Evolutionary conservation across 2,113 vertebrate species (phyloP).

Genomic region (Rhabdornis inornatus): DNA sequence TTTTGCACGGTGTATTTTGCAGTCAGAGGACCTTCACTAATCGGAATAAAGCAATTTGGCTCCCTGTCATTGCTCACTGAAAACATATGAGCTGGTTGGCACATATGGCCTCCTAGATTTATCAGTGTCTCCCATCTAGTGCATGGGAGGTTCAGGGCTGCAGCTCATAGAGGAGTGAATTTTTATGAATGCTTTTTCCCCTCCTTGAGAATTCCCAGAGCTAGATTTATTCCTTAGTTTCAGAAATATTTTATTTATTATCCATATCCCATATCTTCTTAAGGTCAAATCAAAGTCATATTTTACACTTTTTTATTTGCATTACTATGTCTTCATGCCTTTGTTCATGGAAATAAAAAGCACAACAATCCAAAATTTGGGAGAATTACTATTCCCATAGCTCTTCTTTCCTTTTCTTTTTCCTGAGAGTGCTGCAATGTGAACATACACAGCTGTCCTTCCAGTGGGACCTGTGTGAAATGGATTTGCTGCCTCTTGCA

Average conservation of each 20-base stretch:
- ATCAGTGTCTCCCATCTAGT: constrained; percentile 80
- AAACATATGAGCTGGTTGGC: constrained; percentile 80
- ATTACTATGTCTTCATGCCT: background rate
- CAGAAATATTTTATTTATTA: constrained; percentile 68
- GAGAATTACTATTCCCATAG: background rate
- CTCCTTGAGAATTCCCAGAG: constrained; percentile 58
- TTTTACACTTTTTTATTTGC: constrained; percentile 46
- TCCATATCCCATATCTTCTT: constrained; percentile 34
- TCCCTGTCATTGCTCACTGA: constrained; percentile 81
- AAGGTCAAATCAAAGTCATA: constrained; percentile 52
- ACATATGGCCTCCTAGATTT: constrained; percentile 78
- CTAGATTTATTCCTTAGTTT: constrained; percentile 71
- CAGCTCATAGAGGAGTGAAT: constrained; percentile 68
- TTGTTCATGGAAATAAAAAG: background rate
- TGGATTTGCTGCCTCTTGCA: background rate
- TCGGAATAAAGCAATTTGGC: constrained; percentile 83
- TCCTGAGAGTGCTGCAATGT: background rate
- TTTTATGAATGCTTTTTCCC: constrained; percentile 71
- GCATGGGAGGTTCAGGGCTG: constrained; percentile 75
- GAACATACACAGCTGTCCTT: background rate
- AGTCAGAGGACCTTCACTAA: constrained; percentile 79
- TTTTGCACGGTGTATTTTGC: constrained; percentile 77
- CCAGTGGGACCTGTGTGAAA: background rate
- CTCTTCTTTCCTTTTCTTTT: background rate
- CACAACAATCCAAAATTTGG: background rate